These are phyloP conservation scores for Rhinogobio ventralis DNA, from an alignment of 2,797 vertebrate genomes.

Conservation along the genomic window DNA sequence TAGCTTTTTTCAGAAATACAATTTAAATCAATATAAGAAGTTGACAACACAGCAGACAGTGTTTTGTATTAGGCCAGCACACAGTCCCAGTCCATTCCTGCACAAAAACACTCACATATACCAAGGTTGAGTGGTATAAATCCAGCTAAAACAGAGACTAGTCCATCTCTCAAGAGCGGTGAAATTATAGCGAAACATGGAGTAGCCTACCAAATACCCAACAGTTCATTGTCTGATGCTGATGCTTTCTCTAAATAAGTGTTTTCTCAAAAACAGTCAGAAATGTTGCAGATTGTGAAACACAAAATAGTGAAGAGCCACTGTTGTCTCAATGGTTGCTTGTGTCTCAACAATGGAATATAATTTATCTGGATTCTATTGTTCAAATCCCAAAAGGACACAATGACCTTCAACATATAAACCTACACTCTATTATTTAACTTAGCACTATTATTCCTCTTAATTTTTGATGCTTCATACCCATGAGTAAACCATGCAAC, in stretches of 20 bases:
- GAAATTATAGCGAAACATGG: background rate
- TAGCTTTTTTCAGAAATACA: constrained; percentile 5
- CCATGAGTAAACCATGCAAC: background rate
- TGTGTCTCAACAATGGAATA: background rate
- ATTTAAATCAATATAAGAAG: constrained; percentile 21
- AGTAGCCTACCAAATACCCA: constrained; percentile 6
- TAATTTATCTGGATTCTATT: constrained; percentile 6
- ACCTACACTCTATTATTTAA: constrained; percentile 10
- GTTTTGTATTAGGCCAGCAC: background rate
- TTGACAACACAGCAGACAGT: background rate
- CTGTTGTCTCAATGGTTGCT: constrained; percentile 10
- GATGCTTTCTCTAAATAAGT: background rate
- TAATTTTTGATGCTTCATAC: constrained; percentile 4
- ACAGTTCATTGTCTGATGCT: background rate
- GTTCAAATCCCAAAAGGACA: constrained; percentile 7
- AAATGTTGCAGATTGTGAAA: constrained; percentile 3
- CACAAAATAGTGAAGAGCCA: background rate
- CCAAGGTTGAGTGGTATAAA: constrained; percentile 28
- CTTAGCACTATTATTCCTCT: constrained; percentile 9
- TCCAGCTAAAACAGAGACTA: background rate
- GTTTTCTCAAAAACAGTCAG: background rate
- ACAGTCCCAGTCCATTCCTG: background rate
- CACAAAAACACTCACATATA: background rate
- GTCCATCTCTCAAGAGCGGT: background rate
- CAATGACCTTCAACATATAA: constrained; percentile 8